Base-by-base conservation (phyloP, 1,140 invertebrate genomes). In the Carposina sasakii region DNA sequence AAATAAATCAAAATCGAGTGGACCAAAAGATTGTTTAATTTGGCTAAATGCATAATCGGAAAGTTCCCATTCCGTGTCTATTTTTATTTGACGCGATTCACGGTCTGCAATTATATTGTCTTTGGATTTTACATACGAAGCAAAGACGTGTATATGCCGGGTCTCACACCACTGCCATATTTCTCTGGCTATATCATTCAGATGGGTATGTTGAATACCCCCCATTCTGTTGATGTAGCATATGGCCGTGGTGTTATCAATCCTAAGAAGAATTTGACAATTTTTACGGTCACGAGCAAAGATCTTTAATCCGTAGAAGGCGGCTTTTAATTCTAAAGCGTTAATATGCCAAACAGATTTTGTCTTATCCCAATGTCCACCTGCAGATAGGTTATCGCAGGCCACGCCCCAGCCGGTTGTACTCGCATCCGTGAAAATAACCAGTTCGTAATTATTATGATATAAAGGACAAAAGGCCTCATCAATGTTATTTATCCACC, bases 111-210 rank as follows among this genome's bases (percentile, higher is more conserved):
- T 42, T n/a, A 15, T 52, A 28, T 71, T 70, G 12, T 62, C 53
- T 39, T 47, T 47, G 54, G 37, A 67, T 51, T 16, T 63, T 34
- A 49, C 66, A 41, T 54, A 71, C 21, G 43, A 61, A 37, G 48
- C 53, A 48, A 60, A 62, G 30, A 73, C 48, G 39, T 30, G 57
- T 20, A 67, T 19, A n/a, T 58, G 44, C 31, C 48, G 20, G 16
- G 15, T 17, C 48, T 73, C 65, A 44, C 70, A 71, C 63, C 67
- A 71, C 6, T 57, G 24, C 63, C 63, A 66, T 24, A 75, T 60
- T 23, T 56, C 8, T 16, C 46, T 42, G 12, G 60, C 3, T 12
- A 70, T 8, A 13, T 55, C 17, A 43, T 54, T 59, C 26, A 66
- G 49, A 13, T 57, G 34, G 23, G n/a, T n/a, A n/a, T n/a, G n/a